Conservation (phyloP, 2,113 vertebrate species). For the Egretta garzetta region DNA sequence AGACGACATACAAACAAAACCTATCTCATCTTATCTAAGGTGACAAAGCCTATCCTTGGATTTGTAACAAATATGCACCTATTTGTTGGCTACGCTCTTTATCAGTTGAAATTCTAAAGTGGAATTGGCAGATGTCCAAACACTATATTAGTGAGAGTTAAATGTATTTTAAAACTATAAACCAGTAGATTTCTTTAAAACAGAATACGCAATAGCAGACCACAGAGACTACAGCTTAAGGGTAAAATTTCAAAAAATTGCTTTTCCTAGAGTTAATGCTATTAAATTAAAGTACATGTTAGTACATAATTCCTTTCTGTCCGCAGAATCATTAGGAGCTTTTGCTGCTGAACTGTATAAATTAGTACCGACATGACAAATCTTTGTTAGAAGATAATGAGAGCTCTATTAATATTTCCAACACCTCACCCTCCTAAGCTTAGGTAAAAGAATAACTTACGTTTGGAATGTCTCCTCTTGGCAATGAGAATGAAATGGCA, state of each 20-base stretch:
- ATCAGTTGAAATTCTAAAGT: slow-evolving; percentile 69
- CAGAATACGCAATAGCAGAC: slow-evolving; percentile 12
- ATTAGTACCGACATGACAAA: slow-evolving; percentile 51
- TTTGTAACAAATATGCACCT: slow-evolving; percentile 69
- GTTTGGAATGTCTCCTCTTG: slow-evolving; percentile 14
- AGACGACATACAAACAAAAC: slow-evolving; percentile 49
- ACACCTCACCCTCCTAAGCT: slow-evolving; percentile 11
- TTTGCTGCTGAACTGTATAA: slow-evolving; percentile 59
- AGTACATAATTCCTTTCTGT: slow-evolving; percentile 57
- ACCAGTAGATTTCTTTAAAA: slow-evolving; percentile 33
- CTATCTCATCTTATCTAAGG: slow-evolving; percentile 51
- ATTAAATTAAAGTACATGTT: slow-evolving; percentile 34
- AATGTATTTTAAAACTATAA: slow-evolving; percentile 47
- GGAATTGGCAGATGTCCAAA: slow-evolving; percentile 66
- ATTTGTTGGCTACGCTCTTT: slow-evolving; percentile 62
- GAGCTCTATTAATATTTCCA: slow-evolving; percentile 59
- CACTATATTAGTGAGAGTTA: slow-evolving; percentile 45
- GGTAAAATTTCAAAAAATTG: slow-evolving; percentile 22
- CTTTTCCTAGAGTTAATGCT: slow-evolving; percentile 34
- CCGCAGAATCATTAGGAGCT: slow-evolving; percentile 36
- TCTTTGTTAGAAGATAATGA: slow-evolving; percentile 55
- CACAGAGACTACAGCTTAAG: slow-evolving; percentile 43
- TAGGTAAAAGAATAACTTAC: background rate
- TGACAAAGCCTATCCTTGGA: slow-evolving; percentile 65
- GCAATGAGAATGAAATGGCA: slow-evolving; percentile 1